A percentile compares a stretch with the other conserved stretches of the same genome.
Conservation (phyloP, 2,113 vertebrate species). For the Cyanoderma ruficeps region DNA sequence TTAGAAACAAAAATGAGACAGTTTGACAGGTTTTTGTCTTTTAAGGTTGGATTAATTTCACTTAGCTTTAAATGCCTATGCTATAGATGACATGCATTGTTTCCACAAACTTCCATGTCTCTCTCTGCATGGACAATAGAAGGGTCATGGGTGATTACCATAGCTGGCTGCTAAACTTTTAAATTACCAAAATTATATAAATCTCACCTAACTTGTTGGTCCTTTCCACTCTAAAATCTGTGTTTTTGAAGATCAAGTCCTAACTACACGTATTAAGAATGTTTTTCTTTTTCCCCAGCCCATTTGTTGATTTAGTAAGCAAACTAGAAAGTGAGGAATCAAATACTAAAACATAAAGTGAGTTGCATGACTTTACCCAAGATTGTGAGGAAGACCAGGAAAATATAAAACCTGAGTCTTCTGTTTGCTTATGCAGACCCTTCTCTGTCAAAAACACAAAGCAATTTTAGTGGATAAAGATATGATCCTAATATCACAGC, state of each 20-base stretch:
- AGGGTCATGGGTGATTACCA: neutral
- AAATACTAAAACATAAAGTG: rapidly evolving
- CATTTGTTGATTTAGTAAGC: neutral
- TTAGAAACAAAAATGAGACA: neutral
- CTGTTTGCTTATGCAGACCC: neutral
- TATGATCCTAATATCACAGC: neutral
- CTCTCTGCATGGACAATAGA: neutral
- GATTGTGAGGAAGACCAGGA: neutral
- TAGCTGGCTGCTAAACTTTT: neutral
- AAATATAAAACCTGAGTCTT: neutral
- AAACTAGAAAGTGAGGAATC: neutral
- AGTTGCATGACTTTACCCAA: neutral
- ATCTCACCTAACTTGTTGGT: neutral
- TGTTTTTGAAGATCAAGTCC: neutral
- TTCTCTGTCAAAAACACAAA: neutral
- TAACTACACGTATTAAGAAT: neutral
- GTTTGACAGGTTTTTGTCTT: neutral
- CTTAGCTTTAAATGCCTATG: neutral
- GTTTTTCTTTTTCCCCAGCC: neutral
- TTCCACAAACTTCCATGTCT: neutral
- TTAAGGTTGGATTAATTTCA: neutral
- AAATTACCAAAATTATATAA: neutral
- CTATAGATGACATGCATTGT: neutral
- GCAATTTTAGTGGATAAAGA: rapidly evolving
- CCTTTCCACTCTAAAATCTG: neutral